Evolutionary conservation across 2,888 invertebrate genomes (phyloP).

Genomic region (Halictus quadricinctus): DNA sequence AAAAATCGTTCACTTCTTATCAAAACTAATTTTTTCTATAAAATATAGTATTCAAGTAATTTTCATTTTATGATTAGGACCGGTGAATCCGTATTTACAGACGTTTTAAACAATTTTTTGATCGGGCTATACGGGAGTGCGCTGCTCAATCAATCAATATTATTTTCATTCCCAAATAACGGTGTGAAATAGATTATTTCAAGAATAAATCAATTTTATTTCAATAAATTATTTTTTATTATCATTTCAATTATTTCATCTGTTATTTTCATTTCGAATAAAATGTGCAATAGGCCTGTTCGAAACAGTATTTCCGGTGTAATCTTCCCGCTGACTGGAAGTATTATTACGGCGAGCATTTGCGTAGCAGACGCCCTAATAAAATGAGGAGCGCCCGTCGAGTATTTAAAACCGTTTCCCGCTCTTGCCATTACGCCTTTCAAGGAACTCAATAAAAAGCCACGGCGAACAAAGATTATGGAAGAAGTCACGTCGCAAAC

Average conservation of each 20-base stretch:
- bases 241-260: no score
- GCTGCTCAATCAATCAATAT: neutral
- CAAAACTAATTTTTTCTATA: no score
- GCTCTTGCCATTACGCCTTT: slow-evolving; percentile 1
- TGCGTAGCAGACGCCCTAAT: slow-evolving; percentile 32
- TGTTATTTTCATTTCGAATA: no score
- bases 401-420: slow-evolving; percentile 32
- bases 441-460: neutral
- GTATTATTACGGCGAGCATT: slow-evolving; percentile 42
- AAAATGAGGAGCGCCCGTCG: slow-evolving; percentile 9
- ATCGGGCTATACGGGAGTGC: no score
- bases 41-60: no score
- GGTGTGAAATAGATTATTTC: neutral
- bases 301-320: slow-evolving; percentile 23
- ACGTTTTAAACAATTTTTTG: no score
- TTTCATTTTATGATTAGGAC: no score
- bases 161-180: neutral
- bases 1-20: no score
- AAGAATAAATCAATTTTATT: no score
- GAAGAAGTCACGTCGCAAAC: neutral
- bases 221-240: no score
- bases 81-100: no score
- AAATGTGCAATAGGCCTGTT: neutral
- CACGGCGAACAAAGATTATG: neutral
- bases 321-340: slow-evolving; percentile 33